These are phyloP conservation scores for Nephila pilipes DNA, from an alignment of 1,140 invertebrate genomes.

Conservation along the genomic window DNA sequence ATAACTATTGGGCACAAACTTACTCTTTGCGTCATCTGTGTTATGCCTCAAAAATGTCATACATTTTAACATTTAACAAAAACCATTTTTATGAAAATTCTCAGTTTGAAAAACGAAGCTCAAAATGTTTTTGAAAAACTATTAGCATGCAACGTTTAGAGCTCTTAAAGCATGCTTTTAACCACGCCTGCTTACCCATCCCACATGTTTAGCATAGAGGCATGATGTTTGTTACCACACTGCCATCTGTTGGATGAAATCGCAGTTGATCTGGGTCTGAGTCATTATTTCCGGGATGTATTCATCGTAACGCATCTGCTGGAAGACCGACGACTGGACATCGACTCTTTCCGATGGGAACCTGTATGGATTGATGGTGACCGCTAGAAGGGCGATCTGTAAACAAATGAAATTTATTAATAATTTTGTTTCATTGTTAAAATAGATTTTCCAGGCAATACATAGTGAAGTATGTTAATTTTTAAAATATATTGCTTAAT, in stretches of 20 bases:
- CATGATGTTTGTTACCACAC: slow-evolving; percentile 77
- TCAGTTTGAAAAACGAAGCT: no score
- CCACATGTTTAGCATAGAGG: slow-evolving; percentile 74
- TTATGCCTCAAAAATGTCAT: no score
- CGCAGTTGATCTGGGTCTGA: slow-evolving; percentile 62
- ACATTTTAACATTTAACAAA: no score
- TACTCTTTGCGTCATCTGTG: no score
- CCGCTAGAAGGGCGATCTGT: slow-evolving; percentile 53
- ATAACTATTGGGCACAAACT: no score
- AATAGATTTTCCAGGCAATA: not conserved
- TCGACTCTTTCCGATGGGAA: slow-evolving; percentile 54
- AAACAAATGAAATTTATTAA: not conserved
- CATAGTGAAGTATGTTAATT: not conserved
- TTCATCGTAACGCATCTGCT: slow-evolving; percentile 64
- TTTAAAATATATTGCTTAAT: no score
- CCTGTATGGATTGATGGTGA: slow-evolving; percentile 58
- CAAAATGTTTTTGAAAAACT: no score
- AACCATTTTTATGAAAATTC: no score
- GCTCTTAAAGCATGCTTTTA: not conserved
- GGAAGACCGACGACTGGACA: slow-evolving; percentile 68
- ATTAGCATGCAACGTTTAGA: not conserved
- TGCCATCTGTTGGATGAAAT: slow-evolving; percentile 73
- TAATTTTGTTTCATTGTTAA: not conserved
- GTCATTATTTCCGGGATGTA: slow-evolving; percentile 53
- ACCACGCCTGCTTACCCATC: slow-evolving; percentile 76